Base-by-base conservation (phyloP, 1,140 invertebrate genomes). In the Tetramorium alpestre region DNA sequence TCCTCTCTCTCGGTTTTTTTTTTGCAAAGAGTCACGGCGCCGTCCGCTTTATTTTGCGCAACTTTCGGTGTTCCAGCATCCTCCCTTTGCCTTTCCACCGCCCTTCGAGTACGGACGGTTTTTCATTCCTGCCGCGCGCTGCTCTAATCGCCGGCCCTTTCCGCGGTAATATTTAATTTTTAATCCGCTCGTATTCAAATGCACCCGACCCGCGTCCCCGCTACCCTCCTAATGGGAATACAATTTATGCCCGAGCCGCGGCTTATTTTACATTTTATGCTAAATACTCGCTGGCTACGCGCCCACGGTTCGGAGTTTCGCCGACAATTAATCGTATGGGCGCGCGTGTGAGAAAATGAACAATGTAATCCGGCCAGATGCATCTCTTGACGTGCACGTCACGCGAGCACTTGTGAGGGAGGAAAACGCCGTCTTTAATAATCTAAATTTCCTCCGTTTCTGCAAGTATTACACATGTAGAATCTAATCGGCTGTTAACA, bases 181-280 rank as follows among this genome's bases (percentile, higher is more conserved):
- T 94, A 93, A 94, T 93, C 92, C 92, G 77, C 72, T 76, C 90
- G 87, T 94, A 94, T 93, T 94, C 91, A 94, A 94, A 94, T 93
- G 87, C 86, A 92, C 81, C 76, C 85, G 54, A 44, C 47, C 72
- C 60, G 54, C 72, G 41, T 77, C 44, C 65, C 73, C 75, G 60
- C 70, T 49, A 41, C 56, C 76, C 89, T 93, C 88, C 91, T 94
- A 94, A 94, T 94, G 94, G 91, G 93, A 94, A 94, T 94, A 94
- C 93, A 90, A 94, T 94, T 94, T 94, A 94, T 94, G 93, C 89
- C 91, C 90, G 93, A 89, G 92, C 88, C 93, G 70, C 88, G 77
- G 93, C 92, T 94, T 94, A 94, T 93, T 94, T 94, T 94, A 94
- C 94, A 94, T 94, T 91, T 94, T 94, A 94, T 94, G 94, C 93